Base-by-base conservation (phyloP, 1,140 invertebrate species). In the Hylyphantes graminicola region DNA sequence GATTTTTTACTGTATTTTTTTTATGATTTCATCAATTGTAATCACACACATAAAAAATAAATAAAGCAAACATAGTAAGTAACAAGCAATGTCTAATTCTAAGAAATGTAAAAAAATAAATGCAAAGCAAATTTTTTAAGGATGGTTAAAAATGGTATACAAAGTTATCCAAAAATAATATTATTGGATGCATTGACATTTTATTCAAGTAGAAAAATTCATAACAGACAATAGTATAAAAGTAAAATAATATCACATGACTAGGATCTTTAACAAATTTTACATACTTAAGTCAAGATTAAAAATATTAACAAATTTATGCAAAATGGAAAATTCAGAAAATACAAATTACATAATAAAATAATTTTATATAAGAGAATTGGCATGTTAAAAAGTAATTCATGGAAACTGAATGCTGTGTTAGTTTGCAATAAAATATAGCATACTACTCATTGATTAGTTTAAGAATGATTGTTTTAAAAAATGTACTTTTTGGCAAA, bases 61-160 rank as follows among this genome's bases (percentile, higher is more conserved):
- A 35, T 59, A 59, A 5, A 59, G 57, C 57, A 59, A 59, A 59
- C n/a, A 13, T 59, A 59, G 57, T 59, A 59, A 12, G n/a, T 59
- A 59, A 59, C n/a, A 59, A 59, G 12, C 57, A 59, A 59, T 59
- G 57, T n/a, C n/a, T 13, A 12, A 59, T 59, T n/a, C 57, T 13
- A 59, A n/a, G 12, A 59, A 70, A 70, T 50, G 17, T 76, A 76
- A 5, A 76, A 63, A 76, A 76, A 76, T 76, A 76, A 76, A 76
- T 76, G 74, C 74, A 76, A 63, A 64, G 57, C 59, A 76, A 48
- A 76, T 11, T 19, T 50, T 76, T 48, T 57, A 13, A 76, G 35
- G 74, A 61, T 63, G 61, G 51, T 63, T 63, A 70, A 74, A 63
- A 15, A 48, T 35, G 74, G 74, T 63, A 61, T 76, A 76, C 64